Evolutionary conservation across 2,888 invertebrate genomes (phyloP).

Genomic region (Rhorus exstirpatorius): DNA sequence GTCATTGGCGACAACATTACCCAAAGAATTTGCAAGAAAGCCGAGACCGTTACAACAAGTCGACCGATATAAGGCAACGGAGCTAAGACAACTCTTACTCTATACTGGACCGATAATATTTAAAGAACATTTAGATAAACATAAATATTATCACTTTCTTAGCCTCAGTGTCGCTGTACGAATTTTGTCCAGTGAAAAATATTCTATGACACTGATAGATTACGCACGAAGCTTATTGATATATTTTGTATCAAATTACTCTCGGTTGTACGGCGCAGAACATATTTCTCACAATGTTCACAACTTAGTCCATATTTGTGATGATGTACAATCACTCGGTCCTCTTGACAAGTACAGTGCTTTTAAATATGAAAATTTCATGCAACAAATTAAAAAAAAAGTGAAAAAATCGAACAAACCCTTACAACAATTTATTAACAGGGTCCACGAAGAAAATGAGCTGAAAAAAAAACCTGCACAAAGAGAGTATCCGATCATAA

Average conservation of each 20-base stretch:
- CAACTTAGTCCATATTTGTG: no score
- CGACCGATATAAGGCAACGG: conserved; percentile 71
- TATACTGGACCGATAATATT: conserved; percentile 75
- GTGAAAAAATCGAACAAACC: no score
- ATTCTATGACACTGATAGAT: conserved; percentile 22
- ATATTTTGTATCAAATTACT: conserved; percentile 48
- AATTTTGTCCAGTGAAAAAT: conserved; percentile 59
- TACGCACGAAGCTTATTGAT: neutral
- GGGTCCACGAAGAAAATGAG: no score
- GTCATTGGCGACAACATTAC: conserved; percentile 58
- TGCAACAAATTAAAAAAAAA: no score
- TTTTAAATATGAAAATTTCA: no score
- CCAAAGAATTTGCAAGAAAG: conserved; percentile 73
- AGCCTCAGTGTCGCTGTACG: conserved; percentile 70
- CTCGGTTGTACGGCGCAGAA: conserved; percentile 34
- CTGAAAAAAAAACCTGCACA: no score
- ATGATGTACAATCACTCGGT: no score
- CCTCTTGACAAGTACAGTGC: no score
- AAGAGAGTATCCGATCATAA: neutral
- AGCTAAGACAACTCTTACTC: conserved; percentile 74
- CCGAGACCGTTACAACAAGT: conserved; percentile 13
- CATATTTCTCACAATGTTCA: conserved; percentile 39
- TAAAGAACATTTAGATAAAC: conserved; percentile 58
- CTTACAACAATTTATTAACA: no score
- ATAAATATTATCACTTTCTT: conserved; percentile 73